These are phyloP conservation scores for Spodoptera exigua DNA, from an alignment of 2,888 invertebrate genomes.

Conservation along the genomic window DNA sequence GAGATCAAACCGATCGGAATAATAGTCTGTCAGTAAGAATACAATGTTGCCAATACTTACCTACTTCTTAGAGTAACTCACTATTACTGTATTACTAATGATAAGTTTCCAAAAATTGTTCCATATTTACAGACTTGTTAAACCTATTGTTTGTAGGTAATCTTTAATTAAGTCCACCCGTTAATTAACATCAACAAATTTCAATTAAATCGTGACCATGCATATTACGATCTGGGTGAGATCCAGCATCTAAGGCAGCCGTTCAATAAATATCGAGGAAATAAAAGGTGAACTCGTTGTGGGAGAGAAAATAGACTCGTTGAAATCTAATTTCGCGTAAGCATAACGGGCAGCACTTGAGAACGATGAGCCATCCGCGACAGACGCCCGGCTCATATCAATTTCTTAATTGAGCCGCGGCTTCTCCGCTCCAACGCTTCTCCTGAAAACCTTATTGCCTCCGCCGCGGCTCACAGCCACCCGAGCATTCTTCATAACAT, in stretches of 20 bases:
- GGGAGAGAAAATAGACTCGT: constrained; percentile 85
- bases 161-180: constrained; percentile 19
- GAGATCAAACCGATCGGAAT: constrained; percentile 24
- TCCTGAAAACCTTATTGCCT: constrained; percentile 70
- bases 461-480: constrained; percentile 50
- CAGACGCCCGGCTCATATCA: constrained; percentile 86
- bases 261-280: constrained; percentile 76
- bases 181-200: constrained; percentile 17
- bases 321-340: constrained; percentile 90
- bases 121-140: no score
- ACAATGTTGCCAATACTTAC: constrained; percentile 1
- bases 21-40: not conserved
- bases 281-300: constrained; percentile 80
- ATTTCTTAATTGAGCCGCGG: constrained; percentile 85
- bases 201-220: constrained; percentile 33
- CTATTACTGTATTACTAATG: no score
- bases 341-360: constrained; percentile 86
- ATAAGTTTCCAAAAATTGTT: no score
- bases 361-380: constrained; percentile 86
- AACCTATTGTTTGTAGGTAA: constrained; percentile 24
- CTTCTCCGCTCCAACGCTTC: constrained; percentile 74
- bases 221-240: constrained; percentile 15
- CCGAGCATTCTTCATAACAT: constrained; percentile 59
- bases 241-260: constrained; percentile 57
- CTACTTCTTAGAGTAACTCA: not conserved